These are phyloP conservation scores for Agrochola lychnidis DNA, from an alignment of 2,888 invertebrate genomes.

Conservation along the genomic window DNA sequence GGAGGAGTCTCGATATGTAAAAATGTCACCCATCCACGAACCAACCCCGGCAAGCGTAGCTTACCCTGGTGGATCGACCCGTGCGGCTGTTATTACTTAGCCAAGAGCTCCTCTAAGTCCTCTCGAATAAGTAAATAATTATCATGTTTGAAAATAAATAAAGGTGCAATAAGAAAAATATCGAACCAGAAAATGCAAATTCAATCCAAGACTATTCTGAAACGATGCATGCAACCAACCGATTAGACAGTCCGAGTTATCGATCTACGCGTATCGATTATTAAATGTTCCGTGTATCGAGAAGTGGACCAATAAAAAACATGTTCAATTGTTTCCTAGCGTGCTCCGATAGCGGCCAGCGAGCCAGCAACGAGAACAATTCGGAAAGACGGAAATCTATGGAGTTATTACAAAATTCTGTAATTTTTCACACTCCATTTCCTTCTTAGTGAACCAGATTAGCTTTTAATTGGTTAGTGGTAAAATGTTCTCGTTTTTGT, in stretches of 20 bases:
- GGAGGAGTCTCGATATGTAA: too few species aligned
- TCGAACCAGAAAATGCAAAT: conserved; percentile 3
- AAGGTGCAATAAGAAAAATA: neutral
- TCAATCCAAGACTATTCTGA: conserved; percentile 5
- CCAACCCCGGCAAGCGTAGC: too few species aligned
- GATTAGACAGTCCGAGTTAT: conserved; percentile 31
- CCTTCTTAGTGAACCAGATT: conserved; percentile 41
- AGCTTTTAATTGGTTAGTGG: conserved; percentile 47
- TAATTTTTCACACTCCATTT: conserved; percentile 55
- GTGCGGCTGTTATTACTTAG: too few species aligned
- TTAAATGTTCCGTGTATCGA: conserved; percentile 18
- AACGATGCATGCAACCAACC: conserved; percentile 22
- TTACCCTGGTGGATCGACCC: too few species aligned
- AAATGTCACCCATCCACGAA: too few species aligned
- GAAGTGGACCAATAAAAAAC: conserved; percentile 29
- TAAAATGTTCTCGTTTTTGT: conserved; percentile 21
- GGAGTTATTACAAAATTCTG: conserved; percentile 52
- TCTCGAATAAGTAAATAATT: too few species aligned
- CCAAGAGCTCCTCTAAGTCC: too few species aligned
- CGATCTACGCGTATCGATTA: conserved; percentile 24
- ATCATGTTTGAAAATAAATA: too few species aligned
- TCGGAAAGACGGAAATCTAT: conserved; percentile 20
- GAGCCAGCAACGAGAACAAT: neutral
- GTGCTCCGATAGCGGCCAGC: conserved; percentile 13
- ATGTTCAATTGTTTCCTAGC: conserved; percentile 48